Evolutionary conservation across 53 echinoderm and acorn worm genomes (phyloP).

Genomic region (Antedon mediterranea): DNA sequence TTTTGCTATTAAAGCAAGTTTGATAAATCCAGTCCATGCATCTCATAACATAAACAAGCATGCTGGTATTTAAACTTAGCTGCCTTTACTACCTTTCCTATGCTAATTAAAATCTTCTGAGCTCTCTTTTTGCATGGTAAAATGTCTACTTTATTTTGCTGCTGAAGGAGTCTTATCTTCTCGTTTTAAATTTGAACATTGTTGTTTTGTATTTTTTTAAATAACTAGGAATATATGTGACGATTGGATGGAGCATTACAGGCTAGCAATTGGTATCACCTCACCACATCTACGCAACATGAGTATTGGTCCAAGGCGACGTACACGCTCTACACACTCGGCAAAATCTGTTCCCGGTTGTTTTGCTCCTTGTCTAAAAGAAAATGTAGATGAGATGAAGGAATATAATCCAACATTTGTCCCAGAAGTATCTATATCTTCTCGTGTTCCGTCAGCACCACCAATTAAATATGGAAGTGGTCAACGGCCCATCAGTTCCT

Average conservation of each 20-base stretch:
- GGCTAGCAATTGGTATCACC: constrained; percentile 57
- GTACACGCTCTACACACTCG: constrained; percentile 46
- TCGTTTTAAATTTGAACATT: not conserved
- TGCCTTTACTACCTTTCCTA: no score
- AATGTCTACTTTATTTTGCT: no score
- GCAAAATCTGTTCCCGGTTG: constrained; percentile 44
- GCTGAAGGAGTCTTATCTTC: no score
- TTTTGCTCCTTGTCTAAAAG: not conserved
- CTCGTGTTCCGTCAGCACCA: not conserved
- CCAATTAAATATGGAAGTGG: not conserved
- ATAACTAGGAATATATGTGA: constrained; percentile 53
- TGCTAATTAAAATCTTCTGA: no score
- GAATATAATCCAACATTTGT: no score
- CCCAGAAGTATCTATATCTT: not conserved
- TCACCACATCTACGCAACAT: constrained; percentile 38
- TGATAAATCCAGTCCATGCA: no score
- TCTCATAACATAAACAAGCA: no score
- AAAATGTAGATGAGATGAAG: not conserved
- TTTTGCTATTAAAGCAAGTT: no score
- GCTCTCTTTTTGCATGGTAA: no score
- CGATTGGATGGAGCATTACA: constrained; percentile 95
- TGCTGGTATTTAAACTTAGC: no score
- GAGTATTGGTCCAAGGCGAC: constrained; percentile 17
- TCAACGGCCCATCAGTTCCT: not conserved
- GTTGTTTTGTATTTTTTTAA: not conserved